Evolutionary conservation across 2,888 invertebrate genomes (phyloP), one percentile per base, ranked within the genome.

Genomic region (Carpatolechia fugitivella): DNA sequence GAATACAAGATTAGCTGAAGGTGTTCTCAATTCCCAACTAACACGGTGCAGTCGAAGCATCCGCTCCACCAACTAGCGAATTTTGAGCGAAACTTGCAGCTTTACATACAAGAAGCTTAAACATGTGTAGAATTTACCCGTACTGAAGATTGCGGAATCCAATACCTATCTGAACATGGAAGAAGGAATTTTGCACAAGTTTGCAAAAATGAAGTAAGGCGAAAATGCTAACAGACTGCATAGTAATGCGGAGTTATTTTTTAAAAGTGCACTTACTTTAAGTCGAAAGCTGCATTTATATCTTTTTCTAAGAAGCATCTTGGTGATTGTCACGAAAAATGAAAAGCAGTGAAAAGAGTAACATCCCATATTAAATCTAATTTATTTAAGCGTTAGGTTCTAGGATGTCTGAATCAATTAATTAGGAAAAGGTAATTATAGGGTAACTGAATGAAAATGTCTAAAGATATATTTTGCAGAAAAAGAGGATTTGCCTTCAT

Each of bases 1-100:
- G 60, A 61, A 67, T 61, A 60, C 61, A 69, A 72, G 66, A 73
- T 70, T 69, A 59, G 66, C 73, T 68, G 41, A 52, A 40, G 64
- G 72, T 64, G 64, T 68, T 63, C 60, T 56, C 56, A 16, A 40
- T 44, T 44, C 44, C 20, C 44, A 44, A 44, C 20, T 52, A 55
- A 52, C 50, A 61, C 57, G 60, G 60, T 65, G 63, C 62, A 59
- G 31, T 18, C 20, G 18, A 14, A 38, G 14, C 40, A 16, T 18
- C 11, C 40, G 16, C 18, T 6, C 49, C 35, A n/a, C 49, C 35
- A n/a, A n/a, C 49, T 49, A 11, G 10, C 49, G 33, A n/a, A 48
- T 33, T 33, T 33, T 29, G n/a, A 20, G 20, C 6, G 44, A 13
- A 44, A 29, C 44, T 44, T 44, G n/a, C 29, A 13, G 13, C 24